Conservation (phyloP, 2,797 vertebrate species). For the Thalassophryne amazonica region DNA sequence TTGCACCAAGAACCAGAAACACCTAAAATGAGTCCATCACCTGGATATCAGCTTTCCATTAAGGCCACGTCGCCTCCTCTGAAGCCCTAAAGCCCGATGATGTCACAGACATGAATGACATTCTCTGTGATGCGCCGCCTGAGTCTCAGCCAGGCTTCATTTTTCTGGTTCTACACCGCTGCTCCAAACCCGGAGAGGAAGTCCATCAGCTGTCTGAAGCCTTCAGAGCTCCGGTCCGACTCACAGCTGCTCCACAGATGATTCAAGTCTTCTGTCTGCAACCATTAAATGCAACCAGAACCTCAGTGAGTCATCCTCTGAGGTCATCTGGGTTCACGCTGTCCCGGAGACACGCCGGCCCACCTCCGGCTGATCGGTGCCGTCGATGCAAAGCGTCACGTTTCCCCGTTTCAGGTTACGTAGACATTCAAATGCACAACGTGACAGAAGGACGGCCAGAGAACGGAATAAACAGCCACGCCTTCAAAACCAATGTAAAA, state of each 20-base stretch:
- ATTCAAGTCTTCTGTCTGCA: not conserved
- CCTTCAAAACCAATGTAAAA: no score
- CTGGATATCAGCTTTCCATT: no score
- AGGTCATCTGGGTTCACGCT: not conserved
- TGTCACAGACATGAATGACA: no score
- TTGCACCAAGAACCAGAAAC: no score
- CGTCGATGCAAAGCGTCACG: constrained; percentile 28
- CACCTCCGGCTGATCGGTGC: not conserved
- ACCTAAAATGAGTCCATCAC: no score
- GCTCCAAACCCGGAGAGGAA: not conserved
- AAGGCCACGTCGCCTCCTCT: no score
- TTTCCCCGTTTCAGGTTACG: not conserved
- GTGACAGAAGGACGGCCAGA: not conserved
- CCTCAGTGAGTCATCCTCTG: not conserved
- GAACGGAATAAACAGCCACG: not conserved
- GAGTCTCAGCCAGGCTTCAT: no score
- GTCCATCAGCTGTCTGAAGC: not conserved
- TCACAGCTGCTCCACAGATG: constrained; percentile 1
- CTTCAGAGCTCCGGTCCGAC: not conserved
- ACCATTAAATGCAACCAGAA: no score
- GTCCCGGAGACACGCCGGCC: not conserved
- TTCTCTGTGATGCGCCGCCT: no score
- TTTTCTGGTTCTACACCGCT: not conserved
- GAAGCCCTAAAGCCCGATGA: no score
- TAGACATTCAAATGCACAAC: constrained; percentile 23